phyloP scores from a whole-genome alignment of 2,113 vertebrate genomes.

The Okapia johnstoni region DNA sequence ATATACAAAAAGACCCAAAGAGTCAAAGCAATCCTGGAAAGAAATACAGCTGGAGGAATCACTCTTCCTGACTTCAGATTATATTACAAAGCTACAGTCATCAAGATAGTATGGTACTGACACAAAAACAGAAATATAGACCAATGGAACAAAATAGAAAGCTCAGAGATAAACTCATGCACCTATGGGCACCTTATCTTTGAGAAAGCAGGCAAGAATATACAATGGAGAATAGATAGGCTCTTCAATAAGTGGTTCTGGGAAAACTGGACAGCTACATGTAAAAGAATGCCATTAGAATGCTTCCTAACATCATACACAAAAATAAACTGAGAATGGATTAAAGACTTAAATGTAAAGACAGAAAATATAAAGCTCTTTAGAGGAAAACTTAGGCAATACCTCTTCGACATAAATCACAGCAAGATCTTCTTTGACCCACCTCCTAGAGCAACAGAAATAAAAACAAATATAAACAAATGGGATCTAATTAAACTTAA shows the following conservation, averaged over 20 bases:
- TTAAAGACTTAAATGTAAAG: not conserved
- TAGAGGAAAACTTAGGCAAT: not conserved
- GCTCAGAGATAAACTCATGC: not conserved
- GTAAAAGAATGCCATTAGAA: not conserved
- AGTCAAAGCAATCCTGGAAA: not conserved
- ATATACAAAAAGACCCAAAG: not conserved
- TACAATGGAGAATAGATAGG: not conserved
- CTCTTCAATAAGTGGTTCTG: not conserved
- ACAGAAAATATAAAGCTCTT: not conserved
- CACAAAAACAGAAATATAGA: not conserved
- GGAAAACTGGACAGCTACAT: not conserved
- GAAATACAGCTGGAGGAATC: not conserved
- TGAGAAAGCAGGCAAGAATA: not conserved
- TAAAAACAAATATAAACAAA: not conserved
- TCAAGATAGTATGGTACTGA: not conserved
- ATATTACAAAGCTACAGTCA: not conserved
- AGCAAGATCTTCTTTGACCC: not conserved
- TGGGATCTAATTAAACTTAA: not conserved
- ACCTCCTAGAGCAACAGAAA: not conserved
- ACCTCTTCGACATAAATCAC: not conserved
- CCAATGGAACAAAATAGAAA: not conserved
- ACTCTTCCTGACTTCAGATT: not conserved
- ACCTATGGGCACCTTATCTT: not conserved
- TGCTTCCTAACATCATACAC: not conserved
- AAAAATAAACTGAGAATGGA: not conserved